Conservation (phyloP, 2,888 invertebrate genomes). For the Vanessa cardui region DNA sequence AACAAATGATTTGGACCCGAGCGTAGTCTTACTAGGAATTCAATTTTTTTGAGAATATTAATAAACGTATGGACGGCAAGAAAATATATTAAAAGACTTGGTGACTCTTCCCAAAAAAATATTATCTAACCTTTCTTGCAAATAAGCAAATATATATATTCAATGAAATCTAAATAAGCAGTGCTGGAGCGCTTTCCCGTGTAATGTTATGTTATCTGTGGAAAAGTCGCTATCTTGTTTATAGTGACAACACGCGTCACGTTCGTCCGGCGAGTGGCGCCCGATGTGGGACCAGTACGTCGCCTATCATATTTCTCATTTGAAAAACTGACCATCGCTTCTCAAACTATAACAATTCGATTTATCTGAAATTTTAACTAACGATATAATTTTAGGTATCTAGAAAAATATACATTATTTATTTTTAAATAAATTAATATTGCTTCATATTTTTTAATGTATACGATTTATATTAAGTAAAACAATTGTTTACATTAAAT, state of each 20-base stretch:
- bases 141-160: conserved; percentile 28
- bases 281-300: conserved; percentile 52
- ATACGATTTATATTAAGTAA: too few relatives aligned
- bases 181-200: conserved; percentile 31
- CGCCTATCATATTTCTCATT: conserved; percentile 59
- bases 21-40: too few relatives aligned
- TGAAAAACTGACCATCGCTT: conserved; percentile 45
- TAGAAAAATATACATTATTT: too few relatives aligned
- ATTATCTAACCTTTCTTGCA: conserved; percentile 4
- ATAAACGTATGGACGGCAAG: too few relatives aligned
- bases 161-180: conserved; percentile 33
- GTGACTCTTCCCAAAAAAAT: not conserved
- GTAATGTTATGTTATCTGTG: conserved; percentile 38
- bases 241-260: conserved; percentile 65
- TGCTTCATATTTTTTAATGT: too few relatives aligned
- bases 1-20: too few relatives aligned
- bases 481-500: too few relatives aligned
- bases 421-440: too few relatives aligned
- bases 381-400: too few relatives aligned
- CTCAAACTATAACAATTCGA: conserved; percentile 40
- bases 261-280: conserved; percentile 49
- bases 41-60: too few relatives aligned
- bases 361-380: too few relatives aligned
- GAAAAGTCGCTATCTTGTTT: conserved; percentile 55
- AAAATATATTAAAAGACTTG: too few relatives aligned